A percentile compares a stretch with the other conserved stretches of the same genome.
Conservation (phyloP, 1,140 invertebrate species). For the Drosophila sp. region DNA sequence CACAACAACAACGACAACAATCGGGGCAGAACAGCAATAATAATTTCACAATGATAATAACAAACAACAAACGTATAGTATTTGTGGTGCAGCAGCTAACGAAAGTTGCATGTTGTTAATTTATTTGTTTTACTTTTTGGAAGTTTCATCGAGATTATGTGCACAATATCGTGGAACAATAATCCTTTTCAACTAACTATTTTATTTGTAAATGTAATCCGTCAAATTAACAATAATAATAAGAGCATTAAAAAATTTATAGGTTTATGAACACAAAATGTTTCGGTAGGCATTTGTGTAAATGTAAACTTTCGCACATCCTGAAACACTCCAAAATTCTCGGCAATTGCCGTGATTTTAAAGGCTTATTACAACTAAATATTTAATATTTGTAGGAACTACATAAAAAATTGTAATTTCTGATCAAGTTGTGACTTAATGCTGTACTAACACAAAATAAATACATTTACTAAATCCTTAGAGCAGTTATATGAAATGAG, state of each 20-base stretch:
- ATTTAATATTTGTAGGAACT: slow-evolving; percentile 6
- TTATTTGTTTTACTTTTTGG: slow-evolving; percentile 36
- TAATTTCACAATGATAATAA: slow-evolving; percentile 57
- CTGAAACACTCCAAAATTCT: slow-evolving; percentile 35
- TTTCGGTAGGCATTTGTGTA: too few species aligned
- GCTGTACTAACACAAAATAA: slow-evolving; percentile 20
- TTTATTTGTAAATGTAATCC: too few species aligned
- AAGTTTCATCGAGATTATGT: slow-evolving; percentile 13
- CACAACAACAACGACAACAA: slow-evolving; percentile 67
- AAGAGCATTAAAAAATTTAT: background rate
- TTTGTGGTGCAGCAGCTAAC: slow-evolving; percentile 65
- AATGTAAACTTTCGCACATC: too few species aligned
- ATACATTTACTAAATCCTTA: slow-evolving; percentile 11
- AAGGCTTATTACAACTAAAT: background rate
- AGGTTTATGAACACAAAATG: too few species aligned
- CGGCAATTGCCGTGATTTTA: slow-evolving; percentile 3
- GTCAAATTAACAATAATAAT: background rate
- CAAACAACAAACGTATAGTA: slow-evolving; percentile 57
- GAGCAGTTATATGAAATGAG: slow-evolving; percentile 26
- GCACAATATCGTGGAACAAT: background rate
- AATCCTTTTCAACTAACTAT: too few species aligned
- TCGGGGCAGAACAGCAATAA: slow-evolving; percentile 58
- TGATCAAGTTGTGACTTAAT: slow-evolving; percentile 27
- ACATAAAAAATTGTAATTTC: slow-evolving; percentile 26
- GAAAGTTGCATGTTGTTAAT: slow-evolving; percentile 58